phyloP scores from a whole-genome alignment of 2,888 invertebrate species.

The Yponomeuta malinellus region DNA sequence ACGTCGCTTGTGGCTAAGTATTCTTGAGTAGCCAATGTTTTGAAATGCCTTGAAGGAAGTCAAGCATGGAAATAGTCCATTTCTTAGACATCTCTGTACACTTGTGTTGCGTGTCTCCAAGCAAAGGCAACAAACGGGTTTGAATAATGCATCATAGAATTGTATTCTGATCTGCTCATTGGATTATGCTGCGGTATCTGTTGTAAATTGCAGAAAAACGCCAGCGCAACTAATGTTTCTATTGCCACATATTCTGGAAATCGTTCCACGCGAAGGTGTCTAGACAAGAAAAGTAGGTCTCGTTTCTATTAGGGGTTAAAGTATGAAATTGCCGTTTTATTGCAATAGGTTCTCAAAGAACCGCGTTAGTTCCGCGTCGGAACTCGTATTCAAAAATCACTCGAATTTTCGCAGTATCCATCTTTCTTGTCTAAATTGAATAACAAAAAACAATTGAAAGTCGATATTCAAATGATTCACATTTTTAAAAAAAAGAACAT shows the following conservation, averaged over 20 bases:
- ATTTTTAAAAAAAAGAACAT: too few species aligned
- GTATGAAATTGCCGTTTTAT: too few species aligned
- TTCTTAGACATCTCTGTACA: neutral
- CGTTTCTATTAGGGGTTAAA: too few species aligned
- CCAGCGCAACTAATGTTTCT: neutral
- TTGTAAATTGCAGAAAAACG: neutral
- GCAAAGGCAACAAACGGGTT: neutral
- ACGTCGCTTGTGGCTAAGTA: neutral
- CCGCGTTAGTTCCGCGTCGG: too few species aligned
- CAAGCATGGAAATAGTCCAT: neutral
- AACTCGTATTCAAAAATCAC: too few species aligned
- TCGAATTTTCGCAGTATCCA: too few species aligned
- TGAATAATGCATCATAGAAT: neutral
- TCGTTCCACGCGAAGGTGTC: neutral
- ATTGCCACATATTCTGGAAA: neutral
- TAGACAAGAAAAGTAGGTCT: neutral
- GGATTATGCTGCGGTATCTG: neutral
- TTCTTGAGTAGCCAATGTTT: neutral
- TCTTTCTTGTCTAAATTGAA: too few species aligned
- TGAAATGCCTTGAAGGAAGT: neutral
- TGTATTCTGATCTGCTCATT: neutral
- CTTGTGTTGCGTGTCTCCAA: conserved; percentile 9
- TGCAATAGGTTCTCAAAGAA: too few species aligned
- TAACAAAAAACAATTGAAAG: too few species aligned
- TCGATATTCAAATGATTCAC: too few species aligned